Evolutionary conservation across 2,797 vertebrate genomes (phyloP), one percentile per base, ranked within the genome.

Genomic region (Delichon dasypus): DNA sequence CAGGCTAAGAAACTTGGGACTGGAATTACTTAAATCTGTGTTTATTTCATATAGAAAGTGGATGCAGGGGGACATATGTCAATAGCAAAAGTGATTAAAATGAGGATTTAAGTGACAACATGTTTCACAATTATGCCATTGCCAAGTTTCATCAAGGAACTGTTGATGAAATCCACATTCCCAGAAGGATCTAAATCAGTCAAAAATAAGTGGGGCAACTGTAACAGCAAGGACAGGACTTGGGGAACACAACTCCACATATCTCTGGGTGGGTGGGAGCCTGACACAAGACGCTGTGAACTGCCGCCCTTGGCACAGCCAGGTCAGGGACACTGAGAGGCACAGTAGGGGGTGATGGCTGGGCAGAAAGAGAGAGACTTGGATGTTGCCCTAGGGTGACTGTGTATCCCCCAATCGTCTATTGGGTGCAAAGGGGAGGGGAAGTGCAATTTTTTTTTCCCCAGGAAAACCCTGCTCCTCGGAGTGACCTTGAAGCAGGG

Each of bases 71-170:
- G 32, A 36, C 21, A 13, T 44, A 38, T 15, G 20, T 80, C 42
- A 71, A 30, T 12, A 75, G 78, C 12, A 65, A 48, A 72, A 77
- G 29, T 36, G 16, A 57, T 16, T 62, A 55, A 90, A 95, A 82
- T 71, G n/a, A 75, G 64, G 51, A 86, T 73, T 93, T 68, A 83
- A 87, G 58, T 74, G 55, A 72, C 44, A 90, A 23, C 20, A 13
- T 74, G 38, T 38, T 47, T 90, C 17, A 10, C 48, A 75, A 7
- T 80, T 47, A 81, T 71, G 53, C 21, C 86, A 53, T 88, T 95
- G 36, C 26, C 16, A 94, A 91, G 88, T 88, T 53, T 96, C 32
- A 83, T 96, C 85, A 92, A 91, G 44, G 75, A 91, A 61, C 53
- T 91, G 61, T 53, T 96, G 77, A 70, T 55, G 71, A 54, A 57